phyloP scores from a whole-genome alignment of 2,113 vertebrate species.

The Passer montanus region DNA sequence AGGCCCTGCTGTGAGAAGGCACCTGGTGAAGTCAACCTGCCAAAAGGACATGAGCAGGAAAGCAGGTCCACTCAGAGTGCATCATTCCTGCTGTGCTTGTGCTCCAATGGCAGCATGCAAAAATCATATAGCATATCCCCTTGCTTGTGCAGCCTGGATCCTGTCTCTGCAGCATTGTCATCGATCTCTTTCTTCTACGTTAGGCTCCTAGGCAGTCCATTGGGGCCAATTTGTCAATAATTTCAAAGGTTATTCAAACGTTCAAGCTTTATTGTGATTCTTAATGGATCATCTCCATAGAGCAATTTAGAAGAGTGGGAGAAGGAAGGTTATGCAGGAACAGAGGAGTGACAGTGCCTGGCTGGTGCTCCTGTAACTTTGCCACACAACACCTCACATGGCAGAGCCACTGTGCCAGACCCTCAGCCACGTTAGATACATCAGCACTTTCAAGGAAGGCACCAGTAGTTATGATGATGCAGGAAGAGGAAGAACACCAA shows the following conservation, averaged over 20 bases:
- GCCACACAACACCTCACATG: neutral
- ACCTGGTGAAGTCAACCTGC: neutral
- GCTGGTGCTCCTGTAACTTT: neutral
- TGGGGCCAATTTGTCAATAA: conserved; percentile 30
- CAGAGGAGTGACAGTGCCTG: neutral
- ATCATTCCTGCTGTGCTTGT: neutral
- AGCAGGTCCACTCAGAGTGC: neutral
- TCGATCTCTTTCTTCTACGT: conserved; percentile 31
- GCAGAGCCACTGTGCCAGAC: accelerated
- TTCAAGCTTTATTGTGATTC: conserved; percentile 50
- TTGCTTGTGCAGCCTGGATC: conserved; percentile 20
- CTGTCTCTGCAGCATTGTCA: conserved; percentile 36
- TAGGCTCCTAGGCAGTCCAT: conserved; percentile 19
- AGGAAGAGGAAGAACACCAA: neutral
- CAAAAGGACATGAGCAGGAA: neutral
- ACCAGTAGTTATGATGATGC: neutral
- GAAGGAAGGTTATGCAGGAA: conserved; percentile 30
- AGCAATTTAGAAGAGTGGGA: conserved; percentile 34
- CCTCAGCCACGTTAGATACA: neutral
- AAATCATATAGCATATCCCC: neutral
- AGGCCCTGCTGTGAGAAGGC: neutral
- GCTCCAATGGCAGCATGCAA: neutral
- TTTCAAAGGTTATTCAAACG: conserved; percentile 66
- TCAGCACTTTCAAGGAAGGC: neutral
- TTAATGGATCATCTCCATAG: conserved; percentile 56